Base-by-base conservation (phyloP, 2,113 vertebrate species). In the Scytalopus superciliaris region DNA sequence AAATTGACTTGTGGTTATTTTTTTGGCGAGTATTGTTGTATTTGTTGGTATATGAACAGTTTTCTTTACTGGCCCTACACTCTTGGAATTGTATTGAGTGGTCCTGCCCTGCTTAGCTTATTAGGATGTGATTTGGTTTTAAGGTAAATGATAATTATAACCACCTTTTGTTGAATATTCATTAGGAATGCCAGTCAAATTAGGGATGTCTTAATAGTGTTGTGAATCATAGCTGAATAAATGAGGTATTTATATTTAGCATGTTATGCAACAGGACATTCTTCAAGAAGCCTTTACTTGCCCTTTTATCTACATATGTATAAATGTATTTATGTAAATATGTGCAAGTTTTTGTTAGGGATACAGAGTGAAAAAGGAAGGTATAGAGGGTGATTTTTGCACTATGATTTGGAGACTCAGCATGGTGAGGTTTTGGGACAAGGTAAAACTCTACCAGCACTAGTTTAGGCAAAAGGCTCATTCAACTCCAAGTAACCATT, bases 91-190 rank as follows among this genome's bases (percentile, higher is more conserved):
- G 1, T 5, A 27, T 2, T 7, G 47, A 70, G 47, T 3, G 35
- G 23, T 62, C n/a, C 57, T 37, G 37, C 16, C 66, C 62, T 30
- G 28, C 23, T 64, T 30, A 30, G 49, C 76, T 7, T 0, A 0
- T 2, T n/a, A 50, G 37, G 68, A 49, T 47, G 5, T 16, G 39
- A 53, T 64, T 64, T 56, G 53, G 17, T 39, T 91, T 56, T 66
- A 44, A 49, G 45, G 19, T n/a, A 37, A 0, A 0, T 49, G 50
- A 23, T 42, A 73, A 64, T 37, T 15, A 31, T 7, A 47, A 33
- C 24, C 9, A 1, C 33, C 14, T 6, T 37, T 21, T 37, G 35
- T 3, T 53, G 47, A 74, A 12, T 39, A 18, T 67, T 92, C 5
- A 0, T 67, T 69, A 44, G 52, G 30, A 66, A 55, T 42, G 18